phyloP scores from a whole-genome alignment of 2,888 invertebrate genomes.

The Callimorpha dominula region DNA sequence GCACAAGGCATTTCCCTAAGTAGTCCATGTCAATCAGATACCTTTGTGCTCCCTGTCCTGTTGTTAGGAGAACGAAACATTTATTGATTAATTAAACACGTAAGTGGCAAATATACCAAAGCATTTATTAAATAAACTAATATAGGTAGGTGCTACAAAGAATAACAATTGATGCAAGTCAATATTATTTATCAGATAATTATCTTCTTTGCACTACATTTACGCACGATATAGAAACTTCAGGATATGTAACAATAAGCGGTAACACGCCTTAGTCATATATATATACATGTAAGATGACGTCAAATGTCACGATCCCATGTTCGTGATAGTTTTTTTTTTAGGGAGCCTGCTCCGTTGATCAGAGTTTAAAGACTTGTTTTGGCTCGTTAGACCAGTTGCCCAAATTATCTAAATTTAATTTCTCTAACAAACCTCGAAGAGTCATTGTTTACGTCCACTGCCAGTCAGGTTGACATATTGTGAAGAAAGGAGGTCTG shows the following conservation, averaged over 20 bases:
- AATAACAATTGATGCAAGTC: neutral
- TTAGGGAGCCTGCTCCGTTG: too few species aligned
- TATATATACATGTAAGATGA: neutral
- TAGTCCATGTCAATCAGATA: neutral
- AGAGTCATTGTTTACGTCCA: neutral
- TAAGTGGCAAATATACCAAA: neutral
- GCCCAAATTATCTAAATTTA: too few species aligned
- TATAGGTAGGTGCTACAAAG: neutral
- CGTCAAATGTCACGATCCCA: neutral
- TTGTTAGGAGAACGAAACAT: neutral
- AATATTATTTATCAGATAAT: neutral
- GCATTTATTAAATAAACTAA: neutral
- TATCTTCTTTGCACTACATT: neutral
- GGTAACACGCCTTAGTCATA: neutral
- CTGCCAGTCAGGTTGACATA: neutral
- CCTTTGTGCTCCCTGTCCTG: neutral
- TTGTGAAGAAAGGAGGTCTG: neutral
- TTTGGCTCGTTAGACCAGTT: too few species aligned
- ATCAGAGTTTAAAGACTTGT: too few species aligned
- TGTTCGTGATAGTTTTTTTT: neutral
- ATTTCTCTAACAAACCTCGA: neutral
- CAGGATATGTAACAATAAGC: neutral
- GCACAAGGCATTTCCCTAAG: neutral
- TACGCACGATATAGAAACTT: neutral
- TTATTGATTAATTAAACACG: neutral